phyloP scores from a whole-genome alignment of 2,888 invertebrate genomes.

The Beris chalybata region DNA sequence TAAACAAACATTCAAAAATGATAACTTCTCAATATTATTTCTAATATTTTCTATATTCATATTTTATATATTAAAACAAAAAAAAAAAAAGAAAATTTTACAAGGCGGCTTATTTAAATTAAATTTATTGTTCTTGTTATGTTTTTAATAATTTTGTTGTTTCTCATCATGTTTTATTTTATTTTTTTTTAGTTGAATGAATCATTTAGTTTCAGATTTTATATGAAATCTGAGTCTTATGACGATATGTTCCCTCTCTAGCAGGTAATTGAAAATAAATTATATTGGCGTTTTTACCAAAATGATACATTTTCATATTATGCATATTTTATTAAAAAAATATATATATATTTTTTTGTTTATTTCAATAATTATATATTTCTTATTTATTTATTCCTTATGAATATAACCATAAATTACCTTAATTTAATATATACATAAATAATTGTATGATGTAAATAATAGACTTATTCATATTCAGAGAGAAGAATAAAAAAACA shows the following conservation, averaged over 20 bases:
- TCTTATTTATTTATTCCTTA: no score
- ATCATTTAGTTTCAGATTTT: conserved; percentile 18
- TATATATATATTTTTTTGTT: no score
- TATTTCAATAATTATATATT: no score
- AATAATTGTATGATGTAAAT: no score
- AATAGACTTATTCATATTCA: no score
- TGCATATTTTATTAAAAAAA: no score
- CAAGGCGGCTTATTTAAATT: not conserved
- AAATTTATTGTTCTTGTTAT: not conserved
- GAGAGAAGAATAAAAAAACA: no score
- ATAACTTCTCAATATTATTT: conserved; percentile 1
- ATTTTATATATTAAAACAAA: conserved; percentile 11
- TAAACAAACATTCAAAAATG: not conserved
- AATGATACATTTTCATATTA: conserved; percentile 3
- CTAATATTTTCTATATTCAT: conserved; percentile 6
- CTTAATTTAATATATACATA: no score
- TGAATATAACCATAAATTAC: no score
- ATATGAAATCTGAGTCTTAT: conserved; percentile 9
- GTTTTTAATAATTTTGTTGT: conserved; percentile 18
- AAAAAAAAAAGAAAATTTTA: no score
- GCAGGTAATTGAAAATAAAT: conserved; percentile 25
- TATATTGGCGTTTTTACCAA: conserved; percentile 14
- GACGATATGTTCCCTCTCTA: conserved; percentile 19
- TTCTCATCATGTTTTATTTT: conserved; percentile 22
- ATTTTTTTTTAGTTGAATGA: conserved; percentile 29